Evolutionary conservation across 2,888 invertebrate species (phyloP).

Genomic region (Leucophenga maculata): DNA sequence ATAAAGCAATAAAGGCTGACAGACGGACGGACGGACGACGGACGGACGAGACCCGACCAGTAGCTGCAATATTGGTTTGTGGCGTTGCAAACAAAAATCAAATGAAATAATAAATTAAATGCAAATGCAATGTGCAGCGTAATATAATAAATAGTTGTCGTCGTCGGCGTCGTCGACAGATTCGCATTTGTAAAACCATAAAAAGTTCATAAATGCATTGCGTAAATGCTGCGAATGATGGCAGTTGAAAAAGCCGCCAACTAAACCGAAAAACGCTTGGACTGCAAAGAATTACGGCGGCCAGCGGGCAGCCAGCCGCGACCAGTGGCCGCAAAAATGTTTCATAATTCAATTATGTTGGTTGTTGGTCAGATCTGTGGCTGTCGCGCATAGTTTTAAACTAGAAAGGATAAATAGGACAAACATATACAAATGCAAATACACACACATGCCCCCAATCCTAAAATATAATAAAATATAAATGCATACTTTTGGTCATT

Average conservation of each 20-base stretch:
- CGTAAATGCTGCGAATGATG: neutral
- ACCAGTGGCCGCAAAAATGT: slow-evolving; percentile 24
- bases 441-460: neutral
- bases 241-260: neutral
- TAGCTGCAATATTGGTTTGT: too few relatives aligned
- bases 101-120: slow-evolving; percentile 20
- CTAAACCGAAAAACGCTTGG: too few relatives aligned
- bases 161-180: slow-evolving; percentile 1
- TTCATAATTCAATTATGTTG: slow-evolving; percentile 31
- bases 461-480: slow-evolving; percentile 18
- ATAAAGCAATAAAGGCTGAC: too few relatives aligned
- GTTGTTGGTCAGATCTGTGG: neutral
- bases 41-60: too few relatives aligned
- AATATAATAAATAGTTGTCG: slow-evolving; percentile 22
- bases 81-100: slow-evolving; percentile 7
- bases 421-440: neutral
- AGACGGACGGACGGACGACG: too few relatives aligned
- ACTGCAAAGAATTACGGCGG: slow-evolving; percentile 13
- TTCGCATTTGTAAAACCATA: neutral
- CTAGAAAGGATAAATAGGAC: slow-evolving; percentile 4
- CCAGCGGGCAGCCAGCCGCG: neutral
- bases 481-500: slow-evolving; percentile 13
- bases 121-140: slow-evolving; percentile 8
- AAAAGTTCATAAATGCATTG: slow-evolving; percentile 23
- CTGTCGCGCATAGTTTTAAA: neutral